Conservation (phyloP, 1,140 invertebrate species). For the Leucophenga varia region DNA sequence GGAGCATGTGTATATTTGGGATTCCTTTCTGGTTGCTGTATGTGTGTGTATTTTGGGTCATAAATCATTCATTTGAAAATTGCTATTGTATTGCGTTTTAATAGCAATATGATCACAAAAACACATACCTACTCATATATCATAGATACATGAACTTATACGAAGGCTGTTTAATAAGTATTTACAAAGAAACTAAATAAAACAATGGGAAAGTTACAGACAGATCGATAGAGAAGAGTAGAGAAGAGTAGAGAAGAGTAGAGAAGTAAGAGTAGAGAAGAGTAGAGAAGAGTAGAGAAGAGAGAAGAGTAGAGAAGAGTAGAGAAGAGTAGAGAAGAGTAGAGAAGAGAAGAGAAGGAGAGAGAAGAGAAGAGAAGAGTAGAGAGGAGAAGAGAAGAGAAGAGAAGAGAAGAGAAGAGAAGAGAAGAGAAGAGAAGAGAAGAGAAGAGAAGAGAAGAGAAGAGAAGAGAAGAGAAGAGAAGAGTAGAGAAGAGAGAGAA, state of each 20-base stretch:
- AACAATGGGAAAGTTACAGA: background rate
- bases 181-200: too few species aligned
- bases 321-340: background rate
- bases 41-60: too few species aligned
- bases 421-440: background rate
- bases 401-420: background rate
- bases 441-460: background rate
- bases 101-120: conserved; percentile 47
- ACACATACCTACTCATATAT: conserved; percentile 2
- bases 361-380: background rate
- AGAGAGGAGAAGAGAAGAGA: too few species aligned
- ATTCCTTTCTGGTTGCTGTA: too few species aligned
- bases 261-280: background rate
- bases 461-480: background rate
- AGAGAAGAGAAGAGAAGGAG: background rate
- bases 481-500: background rate
- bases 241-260: background rate
- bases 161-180: too few species aligned
- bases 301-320: background rate
- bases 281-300: background rate
- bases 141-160: background rate
- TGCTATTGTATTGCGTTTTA: conserved; percentile 52
- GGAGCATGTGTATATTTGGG: too few species aligned
- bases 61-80: conserved; percentile 53
- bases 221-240: background rate